These are phyloP conservation scores for Hydractinia echinata DNA, from an alignment of 30 jellyfish, hydroid and myxozoan genomes.

Conservation along the genomic window DNA sequence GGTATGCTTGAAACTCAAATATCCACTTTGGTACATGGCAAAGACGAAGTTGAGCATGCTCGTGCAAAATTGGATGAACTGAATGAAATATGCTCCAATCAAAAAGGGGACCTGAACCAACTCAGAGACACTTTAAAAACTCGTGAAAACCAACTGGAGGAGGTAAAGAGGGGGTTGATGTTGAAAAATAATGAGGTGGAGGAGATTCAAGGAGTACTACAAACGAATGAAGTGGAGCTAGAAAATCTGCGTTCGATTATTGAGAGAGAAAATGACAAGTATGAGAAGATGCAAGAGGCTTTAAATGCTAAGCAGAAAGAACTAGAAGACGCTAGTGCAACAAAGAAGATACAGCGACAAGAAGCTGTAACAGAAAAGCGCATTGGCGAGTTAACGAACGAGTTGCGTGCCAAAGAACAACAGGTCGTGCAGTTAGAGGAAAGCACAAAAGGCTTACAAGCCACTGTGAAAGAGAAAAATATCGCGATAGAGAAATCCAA, in stretches of 20 bases:
- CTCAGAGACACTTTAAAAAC: conserved; percentile 21
- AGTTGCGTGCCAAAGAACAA: conserved; percentile 3
- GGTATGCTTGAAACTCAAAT: conserved; percentile 22
- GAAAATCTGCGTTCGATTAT: conserved; percentile 4
- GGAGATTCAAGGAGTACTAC: conserved; percentile 29
- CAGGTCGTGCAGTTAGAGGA: conserved; percentile 20
- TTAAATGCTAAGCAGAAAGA: neutral
- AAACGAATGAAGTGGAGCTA: conserved; percentile 30
- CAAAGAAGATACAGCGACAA: neutral
- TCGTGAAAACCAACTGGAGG: conserved; percentile 21
- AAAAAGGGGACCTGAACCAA: conserved; percentile 16
- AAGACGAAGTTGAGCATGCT: conserved; percentile 27
- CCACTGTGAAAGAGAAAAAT: conserved; percentile 4
- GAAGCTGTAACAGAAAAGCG: neutral
- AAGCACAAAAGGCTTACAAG: conserved; percentile 15
- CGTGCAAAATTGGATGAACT: conserved; percentile 19
- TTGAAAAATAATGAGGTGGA: conserved; percentile 5
- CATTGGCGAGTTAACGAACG: neutral
- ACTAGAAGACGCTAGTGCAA: neutral
- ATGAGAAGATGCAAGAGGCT: neutral
- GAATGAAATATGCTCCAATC: neutral
- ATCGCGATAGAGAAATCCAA: neutral
- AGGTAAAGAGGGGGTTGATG: conserved; percentile 3
- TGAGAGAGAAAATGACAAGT: neutral
- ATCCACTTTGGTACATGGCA: conserved; percentile 13